Base-by-base conservation (phyloP, 2,113 vertebrate species). In the Gymnarchus niloticus region DNA sequence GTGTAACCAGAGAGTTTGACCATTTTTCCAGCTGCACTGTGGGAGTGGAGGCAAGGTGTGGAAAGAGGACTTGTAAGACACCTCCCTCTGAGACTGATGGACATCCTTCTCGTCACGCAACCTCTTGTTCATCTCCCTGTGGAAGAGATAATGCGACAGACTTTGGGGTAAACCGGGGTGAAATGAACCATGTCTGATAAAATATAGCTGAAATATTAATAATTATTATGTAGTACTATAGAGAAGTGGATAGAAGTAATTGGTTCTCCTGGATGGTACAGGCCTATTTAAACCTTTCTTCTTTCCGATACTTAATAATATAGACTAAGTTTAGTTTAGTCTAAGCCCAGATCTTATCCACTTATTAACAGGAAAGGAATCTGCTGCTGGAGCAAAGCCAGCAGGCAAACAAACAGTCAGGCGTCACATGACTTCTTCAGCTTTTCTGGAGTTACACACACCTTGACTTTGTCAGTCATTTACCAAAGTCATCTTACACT, bases 91-190 rank as follows among this genome's bases (percentile, higher is more conserved):
- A 88, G 96, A 91, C 89, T 97, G 96, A 51, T 94, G 96, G 61
- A 94, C 94, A 0, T 99, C 97, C 90, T 96, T 96, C 86, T 99
- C 97, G 44, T 99, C 98, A 23, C 96, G 95, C 6, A 99, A 92
- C 80, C 93, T 93, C 80, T 95, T 96, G 93, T 99, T 99, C 95
- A 99, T 96, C 80, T 99, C 97, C 93, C 98, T 99, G 91, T 87
- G 19, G 85, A 69, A 88, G 56, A 84, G 48, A n/a, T n/a, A 87
- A 44, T 23, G 12, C 4, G 23, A 21, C 1, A 3, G 19, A 41
- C 3, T 57, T 21, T 83, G 17, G 33, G 37, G 41, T 57, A 41
- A 56, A 8, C 2, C 9, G 8, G 28, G 44, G 41, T 48, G 37
- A 54, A 28, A 86, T 2, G 54, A 28, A 54, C 54, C 37, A 46